phyloP scores from a whole-genome alignment of 2,113 vertebrate genomes.

The Calidris pygmaea region DNA sequence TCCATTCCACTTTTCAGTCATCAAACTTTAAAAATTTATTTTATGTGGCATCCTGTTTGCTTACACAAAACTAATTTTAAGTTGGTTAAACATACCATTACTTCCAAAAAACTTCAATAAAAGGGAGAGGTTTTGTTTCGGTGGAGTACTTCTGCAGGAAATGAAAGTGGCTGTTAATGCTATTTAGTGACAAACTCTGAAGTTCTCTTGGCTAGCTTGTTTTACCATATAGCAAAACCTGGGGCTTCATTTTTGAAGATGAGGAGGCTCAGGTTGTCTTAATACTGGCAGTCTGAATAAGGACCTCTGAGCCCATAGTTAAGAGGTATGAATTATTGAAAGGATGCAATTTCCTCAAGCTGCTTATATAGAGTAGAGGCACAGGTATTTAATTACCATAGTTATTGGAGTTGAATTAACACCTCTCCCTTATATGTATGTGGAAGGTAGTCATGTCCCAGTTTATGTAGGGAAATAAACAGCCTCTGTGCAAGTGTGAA shows the following conservation, averaged over 20 bases:
- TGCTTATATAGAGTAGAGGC: not conserved
- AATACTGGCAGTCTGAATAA: not conserved
- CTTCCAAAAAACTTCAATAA: not conserved
- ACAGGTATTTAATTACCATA: not conserved
- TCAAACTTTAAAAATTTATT: not conserved
- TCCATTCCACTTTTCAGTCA: not conserved
- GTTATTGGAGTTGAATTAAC: not conserved
- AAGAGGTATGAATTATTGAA: not conserved
- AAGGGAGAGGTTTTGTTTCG: not conserved
- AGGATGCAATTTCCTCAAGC: not conserved
- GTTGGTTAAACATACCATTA: not conserved
- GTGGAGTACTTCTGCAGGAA: not conserved
- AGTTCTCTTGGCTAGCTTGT: not conserved
- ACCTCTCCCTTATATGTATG: not conserved
- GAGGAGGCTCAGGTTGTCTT: not conserved
- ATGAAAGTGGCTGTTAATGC: not conserved
- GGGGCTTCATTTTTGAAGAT: not conserved
- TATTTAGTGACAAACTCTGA: not conserved
- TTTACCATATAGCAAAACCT: not conserved
- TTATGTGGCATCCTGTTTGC: not conserved
- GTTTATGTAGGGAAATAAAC: not conserved
- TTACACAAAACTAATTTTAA: not conserved
- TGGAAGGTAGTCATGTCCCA: not conserved
- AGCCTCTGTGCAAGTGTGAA: not conserved
- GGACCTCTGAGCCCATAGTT: not conserved